phyloP scores from a whole-genome alignment of 2,888 invertebrate species.

The Sphecodes monilicornis region DNA sequence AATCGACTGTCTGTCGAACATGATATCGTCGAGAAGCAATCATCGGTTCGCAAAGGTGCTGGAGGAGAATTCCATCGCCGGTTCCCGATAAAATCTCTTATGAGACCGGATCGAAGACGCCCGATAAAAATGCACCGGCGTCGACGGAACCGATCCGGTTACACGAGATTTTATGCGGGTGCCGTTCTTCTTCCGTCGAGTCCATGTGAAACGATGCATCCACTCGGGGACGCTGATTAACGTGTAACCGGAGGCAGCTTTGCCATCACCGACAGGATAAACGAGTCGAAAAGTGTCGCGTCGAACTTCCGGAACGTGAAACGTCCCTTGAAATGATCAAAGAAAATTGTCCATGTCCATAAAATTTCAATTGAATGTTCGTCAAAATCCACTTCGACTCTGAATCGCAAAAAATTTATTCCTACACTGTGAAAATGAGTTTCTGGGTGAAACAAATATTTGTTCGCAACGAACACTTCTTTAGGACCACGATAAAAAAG shows the following conservation, averaged over 20 bases:
- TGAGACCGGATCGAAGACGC: constrained; percentile 31
- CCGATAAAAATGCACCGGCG: constrained; percentile 32
- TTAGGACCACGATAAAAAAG: too few species aligned
- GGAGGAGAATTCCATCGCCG: constrained; percentile 37
- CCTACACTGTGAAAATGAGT: too few species aligned
- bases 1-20: constrained; percentile 31
- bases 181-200: background rate
- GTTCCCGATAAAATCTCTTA: constrained; percentile 48
- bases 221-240: background rate
- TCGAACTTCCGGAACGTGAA: background rate
- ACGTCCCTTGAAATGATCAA: background rate
- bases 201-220: background rate
- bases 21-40: constrained; percentile 52
- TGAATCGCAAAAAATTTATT: background rate
- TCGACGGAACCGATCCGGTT: background rate
- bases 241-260: background rate
- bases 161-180: constrained; percentile 37
- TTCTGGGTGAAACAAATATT: too few species aligned
- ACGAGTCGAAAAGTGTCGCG: background rate
- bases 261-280: background rate
- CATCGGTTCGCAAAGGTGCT: constrained; percentile 57
- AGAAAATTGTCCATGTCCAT: background rate
- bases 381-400: background rate
- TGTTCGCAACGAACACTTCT: too few species aligned
- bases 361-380: background rate